Evolutionary conservation across 2,888 invertebrate species (phyloP).

Genomic region (Mayetiola destructor): DNA sequence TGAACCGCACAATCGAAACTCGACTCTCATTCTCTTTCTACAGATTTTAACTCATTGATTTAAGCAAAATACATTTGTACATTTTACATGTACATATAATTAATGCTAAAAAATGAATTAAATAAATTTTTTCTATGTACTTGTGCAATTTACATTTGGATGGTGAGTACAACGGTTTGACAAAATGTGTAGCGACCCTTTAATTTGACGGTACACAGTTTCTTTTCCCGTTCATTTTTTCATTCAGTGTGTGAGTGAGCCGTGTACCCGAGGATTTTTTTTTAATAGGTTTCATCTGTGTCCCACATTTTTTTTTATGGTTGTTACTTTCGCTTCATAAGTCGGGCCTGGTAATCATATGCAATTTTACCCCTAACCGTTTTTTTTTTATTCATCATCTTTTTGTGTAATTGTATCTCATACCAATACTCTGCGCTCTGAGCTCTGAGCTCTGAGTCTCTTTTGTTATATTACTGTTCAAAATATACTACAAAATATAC

Average conservation of each 20-base stretch:
- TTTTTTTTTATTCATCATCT: background rate
- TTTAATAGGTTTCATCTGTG: background rate
- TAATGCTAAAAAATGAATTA: background rate
- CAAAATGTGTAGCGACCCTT: too few relatives aligned
- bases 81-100: background rate
- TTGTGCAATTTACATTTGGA: background rate
- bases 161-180: too few relatives aligned
- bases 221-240: background rate
- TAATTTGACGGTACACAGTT: too few relatives aligned
- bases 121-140: background rate
- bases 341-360: background rate
- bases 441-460: background rate
- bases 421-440: background rate
- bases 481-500: too few relatives aligned
- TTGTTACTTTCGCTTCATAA: background rate
- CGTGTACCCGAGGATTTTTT: background rate
- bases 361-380: conserved; percentile 10
- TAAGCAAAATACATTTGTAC: background rate
- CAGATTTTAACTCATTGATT: too few relatives aligned
- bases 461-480: too few relatives aligned
- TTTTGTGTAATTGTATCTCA: conserved; percentile 6
- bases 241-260: background rate
- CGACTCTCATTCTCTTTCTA: too few relatives aligned
- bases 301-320: conserved; percentile 8
- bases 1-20: too few relatives aligned